Evolutionary conservation across 1,140 invertebrate genomes (phyloP).

Genomic region (Nasonia vitripennis): DNA sequence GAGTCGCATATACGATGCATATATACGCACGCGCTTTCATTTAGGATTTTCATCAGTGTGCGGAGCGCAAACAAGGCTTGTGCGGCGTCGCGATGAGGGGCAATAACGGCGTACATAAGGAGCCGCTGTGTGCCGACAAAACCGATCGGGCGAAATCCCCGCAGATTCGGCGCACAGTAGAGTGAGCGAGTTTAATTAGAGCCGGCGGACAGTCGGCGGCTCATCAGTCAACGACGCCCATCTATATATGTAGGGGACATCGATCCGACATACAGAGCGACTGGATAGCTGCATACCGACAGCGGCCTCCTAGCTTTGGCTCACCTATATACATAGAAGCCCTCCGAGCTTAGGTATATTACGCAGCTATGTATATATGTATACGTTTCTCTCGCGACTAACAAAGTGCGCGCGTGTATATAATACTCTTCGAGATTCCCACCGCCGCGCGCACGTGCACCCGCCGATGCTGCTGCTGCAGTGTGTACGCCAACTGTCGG

Average conservation of each 20-base stretch:
- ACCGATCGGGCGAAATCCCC: conserved; percentile 35
- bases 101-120: neutral
- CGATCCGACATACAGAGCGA: neutral
- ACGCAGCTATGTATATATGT: neutral
- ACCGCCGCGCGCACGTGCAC: neutral
- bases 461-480: conserved; percentile 21
- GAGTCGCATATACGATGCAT: too few relatives aligned
- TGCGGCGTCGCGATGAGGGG: too few relatives aligned
- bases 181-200: conserved; percentile 31
- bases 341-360: too few relatives aligned
- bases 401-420: neutral
- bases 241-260: neutral
- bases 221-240: conserved; percentile 28
- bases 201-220: neutral
- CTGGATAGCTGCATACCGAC: neutral
- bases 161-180: neutral
- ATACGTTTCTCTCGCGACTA: neutral
- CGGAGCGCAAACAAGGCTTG: neutral
- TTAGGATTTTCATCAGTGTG: too few relatives aligned
- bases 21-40: too few relatives aligned
- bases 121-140: neutral
- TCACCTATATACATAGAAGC: too few relatives aligned
- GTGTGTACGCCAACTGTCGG: conserved; percentile 53
- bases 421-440: neutral
- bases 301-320: neutral